These are phyloP conservation scores for Parazoanthus atlanticus DNA, from an alignment of 92 coral and sea anemone genomes.

Conservation along the genomic window DNA sequence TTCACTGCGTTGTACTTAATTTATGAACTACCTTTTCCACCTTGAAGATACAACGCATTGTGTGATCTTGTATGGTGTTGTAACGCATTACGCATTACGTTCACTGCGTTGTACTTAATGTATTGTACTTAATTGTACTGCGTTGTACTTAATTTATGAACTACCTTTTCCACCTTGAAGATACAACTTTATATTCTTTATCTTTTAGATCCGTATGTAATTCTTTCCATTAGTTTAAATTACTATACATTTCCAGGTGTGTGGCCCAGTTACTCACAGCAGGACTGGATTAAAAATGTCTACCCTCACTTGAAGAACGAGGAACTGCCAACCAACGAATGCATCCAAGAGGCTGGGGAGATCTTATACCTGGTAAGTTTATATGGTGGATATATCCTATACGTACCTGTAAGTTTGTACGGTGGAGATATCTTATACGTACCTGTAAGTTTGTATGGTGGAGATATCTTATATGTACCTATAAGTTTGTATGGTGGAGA, in stretches of 20 bases:
- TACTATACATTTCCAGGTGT: conserved; percentile 27
- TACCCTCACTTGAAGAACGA: conserved; percentile 52
- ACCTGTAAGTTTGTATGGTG: conserved; percentile 1
- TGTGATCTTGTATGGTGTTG: neutral
- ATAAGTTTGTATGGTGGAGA: no score
- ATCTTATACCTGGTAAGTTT: conserved; percentile 64
- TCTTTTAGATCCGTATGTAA: no score
- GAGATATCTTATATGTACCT: no score
- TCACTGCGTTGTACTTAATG: neutral
- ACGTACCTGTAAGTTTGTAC: no score
- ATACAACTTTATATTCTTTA: neutral
- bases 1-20: neutral
- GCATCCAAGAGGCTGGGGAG: conserved; percentile 75
- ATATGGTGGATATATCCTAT: neutral
- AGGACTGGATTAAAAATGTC: conserved; percentile 62
- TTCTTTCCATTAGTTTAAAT: no score
- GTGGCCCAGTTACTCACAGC: conserved; percentile 79
- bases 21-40: neutral
- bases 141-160: neutral
- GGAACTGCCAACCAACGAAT: conserved; percentile 58
- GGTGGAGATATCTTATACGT: no score
- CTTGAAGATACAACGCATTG: neutral
- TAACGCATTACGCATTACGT: neutral
- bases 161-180: neutral
- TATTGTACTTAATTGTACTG: no score